Base-by-base conservation (phyloP, 1,140 invertebrate species). In the Rhizoglyphus robini region DNA sequence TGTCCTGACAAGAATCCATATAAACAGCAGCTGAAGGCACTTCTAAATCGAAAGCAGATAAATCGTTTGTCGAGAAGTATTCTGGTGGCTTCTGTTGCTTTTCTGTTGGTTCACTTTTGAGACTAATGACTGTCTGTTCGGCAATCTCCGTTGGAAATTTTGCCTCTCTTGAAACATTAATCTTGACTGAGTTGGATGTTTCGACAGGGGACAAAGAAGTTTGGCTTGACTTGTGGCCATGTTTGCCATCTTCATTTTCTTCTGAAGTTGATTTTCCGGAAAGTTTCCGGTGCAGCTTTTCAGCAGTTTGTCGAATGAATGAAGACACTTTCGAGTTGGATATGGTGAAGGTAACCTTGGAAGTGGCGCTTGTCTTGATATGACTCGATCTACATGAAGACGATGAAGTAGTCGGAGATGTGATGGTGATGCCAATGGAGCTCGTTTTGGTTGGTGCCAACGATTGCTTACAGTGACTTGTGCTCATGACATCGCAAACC, bases 241-340 rank as follows among this genome's bases (percentile, higher is more conserved):
- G 8, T 60, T 60, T 60, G 8, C 29, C n/a, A 51, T 51, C n/a
- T 23, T 51, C 23, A 20, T 51, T 27, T 23, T 51, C 48, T 25
- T 51, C n/a, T 3, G n/a, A 46, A 60, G 11, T 60, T 1, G 58
- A 3, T 51, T 60, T 60, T 60, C 58, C 58, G 11, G 58, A 60
- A 18, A 60, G 30, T 23, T 60, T 60, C 15, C 58, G 58, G 27
- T 60, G 58, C 36, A 60, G 29, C 29, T 32, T 60, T 60, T 60
- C 58, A 18, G 58, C 58, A 4, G 58, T 60, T 32, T 60, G 58
- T 27, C 58, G 58, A 2, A 60, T 60, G 27, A 60, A 60, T 46
- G 58, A 60, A 11, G 58, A 60, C n/a, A 60, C 58, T 27, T 60
- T 60, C 27, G 58, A 60, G 29, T 60, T 60, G 30, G 58, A 60